Base-by-base conservation (phyloP, 2,797 vertebrate species). In the Pogoniulus pusillus region DNA sequence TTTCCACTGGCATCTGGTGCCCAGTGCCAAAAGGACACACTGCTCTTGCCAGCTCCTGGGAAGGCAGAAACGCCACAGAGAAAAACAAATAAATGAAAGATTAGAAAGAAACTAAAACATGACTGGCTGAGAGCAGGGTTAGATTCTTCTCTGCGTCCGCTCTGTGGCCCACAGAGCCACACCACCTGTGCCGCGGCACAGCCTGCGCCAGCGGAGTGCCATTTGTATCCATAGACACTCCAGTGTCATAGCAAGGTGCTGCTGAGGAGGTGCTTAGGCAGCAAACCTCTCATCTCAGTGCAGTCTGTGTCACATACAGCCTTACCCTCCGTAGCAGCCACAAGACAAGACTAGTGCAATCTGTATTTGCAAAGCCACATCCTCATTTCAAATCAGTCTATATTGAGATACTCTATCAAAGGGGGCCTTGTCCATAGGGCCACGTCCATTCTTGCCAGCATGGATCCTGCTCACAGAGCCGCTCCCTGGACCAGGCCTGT, bases 11-110 rank as follows among this genome's bases (percentile, higher is more conserved):
- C 90, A 92, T 86, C 60, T 77, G 81, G 92, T 94, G 85, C 64
- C 47, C 78, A 35, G 10, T 83, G 87, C 77, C 86, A 92, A 87
- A 87, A 87, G 65, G 82, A 96, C 77, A 70, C 68, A 81, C 16
- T 10, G 12, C 59, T 70, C 90, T 74, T 94, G 92, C 94, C 94
- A 95, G 92, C 89, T 96, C 94, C 89, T 86, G 91, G 83, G 89
- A 86, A 95, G 89, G 86, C 3, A 93, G 87, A 87, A 93, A 89
- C 80, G 82, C 82, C 86, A 93, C 68, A 64, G 72, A 82, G 82
- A 87, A n/a, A 86, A 94, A 85, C 39, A 94, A 89, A 93, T 74
- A 95, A 94, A 71, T 37, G 5, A 54, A 86, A 49, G 11, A 70
- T 77, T 85, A 89, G 84, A 76, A 82, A 71, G 90, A 94, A 84